A percentile compares a stretch with the other conserved stretches of the same genome.
phyloP scores from a whole-genome alignment of 1,140 invertebrate genomes.

The Vanessa atalanta region DNA sequence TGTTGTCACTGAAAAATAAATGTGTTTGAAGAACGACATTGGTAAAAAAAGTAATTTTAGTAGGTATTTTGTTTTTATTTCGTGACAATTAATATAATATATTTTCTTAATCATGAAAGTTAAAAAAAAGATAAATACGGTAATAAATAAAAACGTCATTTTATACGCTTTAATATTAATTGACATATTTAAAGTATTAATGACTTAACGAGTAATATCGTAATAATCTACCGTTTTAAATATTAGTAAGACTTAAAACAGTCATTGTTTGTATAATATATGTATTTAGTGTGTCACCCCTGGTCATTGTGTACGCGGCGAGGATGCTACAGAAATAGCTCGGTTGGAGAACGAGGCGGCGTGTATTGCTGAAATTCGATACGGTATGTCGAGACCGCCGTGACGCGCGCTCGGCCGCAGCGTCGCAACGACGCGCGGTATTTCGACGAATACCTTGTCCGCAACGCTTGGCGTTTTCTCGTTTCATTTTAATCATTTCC shows the following conservation, averaged over 20 bases:
- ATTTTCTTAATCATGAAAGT: no score
- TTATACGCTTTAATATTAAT: no score
- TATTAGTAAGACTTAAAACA: no score
- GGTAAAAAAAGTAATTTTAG: no score
- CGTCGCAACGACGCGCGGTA: neutral
- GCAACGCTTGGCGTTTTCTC: neutral
- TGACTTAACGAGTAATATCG: no score
- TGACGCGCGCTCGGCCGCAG: neutral
- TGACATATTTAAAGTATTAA: no score
- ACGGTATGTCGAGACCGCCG: conserved; percentile 2
- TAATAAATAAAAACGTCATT: no score
- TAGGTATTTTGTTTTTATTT: no score
- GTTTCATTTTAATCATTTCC: neutral
- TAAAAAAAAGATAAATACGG: no score
- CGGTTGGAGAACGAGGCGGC: neutral
- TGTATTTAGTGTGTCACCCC: neutral
- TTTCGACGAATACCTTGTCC: neutral
- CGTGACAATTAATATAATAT: no score
- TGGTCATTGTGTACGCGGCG: neutral
- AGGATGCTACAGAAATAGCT: conserved; percentile 14
- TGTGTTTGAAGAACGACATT: no score
- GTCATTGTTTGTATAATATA: neutral
- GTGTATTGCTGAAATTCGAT: conserved; percentile 14
- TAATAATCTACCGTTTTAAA: no score
- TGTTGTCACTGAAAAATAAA: neutral